Evolutionary conservation across 30 jellyfish, hydroid and myxozoan genomes (phyloP).

Genomic region (Catostylus mosaicus): DNA sequence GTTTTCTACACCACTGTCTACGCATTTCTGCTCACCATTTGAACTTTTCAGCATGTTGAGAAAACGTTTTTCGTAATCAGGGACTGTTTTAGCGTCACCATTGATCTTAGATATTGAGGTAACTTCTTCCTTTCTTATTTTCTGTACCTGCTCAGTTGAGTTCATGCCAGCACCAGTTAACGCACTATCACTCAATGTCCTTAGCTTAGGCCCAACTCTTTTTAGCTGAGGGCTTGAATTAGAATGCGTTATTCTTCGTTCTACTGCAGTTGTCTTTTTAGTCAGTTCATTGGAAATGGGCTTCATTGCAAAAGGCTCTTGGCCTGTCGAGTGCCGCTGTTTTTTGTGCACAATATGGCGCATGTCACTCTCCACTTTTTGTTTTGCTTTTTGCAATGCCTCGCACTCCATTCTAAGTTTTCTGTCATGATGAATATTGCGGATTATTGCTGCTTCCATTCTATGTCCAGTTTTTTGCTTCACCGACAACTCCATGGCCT

Average conservation of each 20-base stretch:
- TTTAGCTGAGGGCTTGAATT: neutral
- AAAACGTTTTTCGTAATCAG: constrained; percentile 1
- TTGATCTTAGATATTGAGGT: neutral
- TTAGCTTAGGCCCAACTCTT: neutral
- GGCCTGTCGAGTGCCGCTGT: constrained; percentile 5
- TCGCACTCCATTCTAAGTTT: constrained; percentile 27
- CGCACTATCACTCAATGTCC: neutral
- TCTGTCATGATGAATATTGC: constrained; percentile 42
- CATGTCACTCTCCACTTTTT: constrained; percentile 36
- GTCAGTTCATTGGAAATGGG: neutral
- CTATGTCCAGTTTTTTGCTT: constrained; percentile 49
- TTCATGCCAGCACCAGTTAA: too few relatives aligned
- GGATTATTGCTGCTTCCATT: constrained; percentile 49
- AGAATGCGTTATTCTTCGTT: neutral
- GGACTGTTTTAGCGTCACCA: neutral
- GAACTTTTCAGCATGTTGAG: neutral
- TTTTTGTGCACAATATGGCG: constrained; percentile 11
- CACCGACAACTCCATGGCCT: neutral
- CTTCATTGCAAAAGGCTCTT: neutral
- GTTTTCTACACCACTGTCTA: neutral
- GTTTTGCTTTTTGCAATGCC: constrained; percentile 45
- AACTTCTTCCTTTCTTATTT: neutral
- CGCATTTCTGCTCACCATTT: neutral
- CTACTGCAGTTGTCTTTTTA: neutral
- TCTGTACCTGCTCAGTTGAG: neutral